Percentiles rank a stretch among this genome's conserved stretches.
These are phyloP conservation scores for Urocyon cinereoargenteus DNA, from an alignment of 2,797 vertebrate genomes.

Conservation along the genomic window DNA sequence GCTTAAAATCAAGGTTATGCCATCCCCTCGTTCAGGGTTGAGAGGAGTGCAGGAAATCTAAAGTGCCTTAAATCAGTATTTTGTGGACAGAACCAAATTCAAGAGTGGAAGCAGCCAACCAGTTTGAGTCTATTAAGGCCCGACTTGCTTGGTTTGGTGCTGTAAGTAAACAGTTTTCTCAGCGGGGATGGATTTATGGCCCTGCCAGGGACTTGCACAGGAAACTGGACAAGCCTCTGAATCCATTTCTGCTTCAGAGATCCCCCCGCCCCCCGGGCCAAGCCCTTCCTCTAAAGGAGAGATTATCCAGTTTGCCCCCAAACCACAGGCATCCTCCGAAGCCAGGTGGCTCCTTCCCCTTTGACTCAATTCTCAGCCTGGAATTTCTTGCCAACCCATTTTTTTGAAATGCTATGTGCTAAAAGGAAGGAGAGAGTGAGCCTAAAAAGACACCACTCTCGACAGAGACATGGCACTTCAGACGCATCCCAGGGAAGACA, in stretches of 20 bases:
- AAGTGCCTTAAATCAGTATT: slow-evolving; percentile 68
- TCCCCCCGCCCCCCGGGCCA: not conserved
- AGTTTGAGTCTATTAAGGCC: slow-evolving; percentile 70
- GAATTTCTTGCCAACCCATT: slow-evolving; percentile 3
- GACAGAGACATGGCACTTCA: not conserved
- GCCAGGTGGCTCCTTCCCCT: not conserved
- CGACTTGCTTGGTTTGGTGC: slow-evolving; percentile 64
- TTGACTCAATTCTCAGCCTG: not conserved
- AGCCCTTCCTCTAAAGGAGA: not conserved
- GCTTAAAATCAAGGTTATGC: not conserved
- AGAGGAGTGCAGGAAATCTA: slow-evolving; percentile 18
- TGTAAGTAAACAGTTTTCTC: slow-evolving; percentile 74
- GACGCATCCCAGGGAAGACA: not conserved
- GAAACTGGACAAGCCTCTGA: not conserved
- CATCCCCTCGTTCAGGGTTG: not conserved
- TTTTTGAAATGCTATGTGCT: not conserved
- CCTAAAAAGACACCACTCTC: not conserved
- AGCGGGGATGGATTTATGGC: slow-evolving; percentile 68
- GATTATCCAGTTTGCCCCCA: not conserved
- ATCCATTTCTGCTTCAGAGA: not conserved
- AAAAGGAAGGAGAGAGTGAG: not conserved
- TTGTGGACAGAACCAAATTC: slow-evolving; percentile 49
- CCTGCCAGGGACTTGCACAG: slow-evolving; percentile 56
- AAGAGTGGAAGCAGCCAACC: slow-evolving; percentile 66
- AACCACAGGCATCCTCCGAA: not conserved